Conservation (phyloP, 2,113 vertebrate species). For the Peromyscus maniculatus region DNA sequence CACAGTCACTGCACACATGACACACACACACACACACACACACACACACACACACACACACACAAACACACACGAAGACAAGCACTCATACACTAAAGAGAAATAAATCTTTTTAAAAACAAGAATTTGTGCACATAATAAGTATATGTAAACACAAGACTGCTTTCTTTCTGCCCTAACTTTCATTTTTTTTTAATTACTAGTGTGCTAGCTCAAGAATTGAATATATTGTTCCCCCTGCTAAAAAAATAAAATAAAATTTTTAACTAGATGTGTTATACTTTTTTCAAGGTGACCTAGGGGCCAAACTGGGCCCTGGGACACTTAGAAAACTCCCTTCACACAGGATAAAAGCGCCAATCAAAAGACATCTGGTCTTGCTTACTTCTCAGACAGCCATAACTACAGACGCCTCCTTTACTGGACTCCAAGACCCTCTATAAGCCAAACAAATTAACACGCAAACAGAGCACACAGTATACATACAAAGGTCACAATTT, state of each 20-base stretch:
- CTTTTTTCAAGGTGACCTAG: slow-evolving; percentile 15
- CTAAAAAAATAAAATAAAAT: neutral
- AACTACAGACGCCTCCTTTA: neutral
- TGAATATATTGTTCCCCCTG: neutral
- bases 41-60: no score
- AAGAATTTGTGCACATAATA: neutral
- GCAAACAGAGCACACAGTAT: slow-evolving; percentile 4
- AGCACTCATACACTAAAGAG: no score
- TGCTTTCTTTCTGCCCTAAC: neutral
- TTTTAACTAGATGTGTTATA: neutral
- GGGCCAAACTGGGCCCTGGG: neutral
- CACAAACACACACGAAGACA: neutral
- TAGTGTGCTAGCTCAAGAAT: neutral
- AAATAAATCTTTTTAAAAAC: neutral
- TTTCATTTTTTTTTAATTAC: slow-evolving; percentile 42
- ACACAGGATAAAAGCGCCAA: neutral
- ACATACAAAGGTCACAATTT: neutral
- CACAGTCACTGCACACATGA: neutral
- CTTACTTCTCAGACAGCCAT: neutral
- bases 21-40: no score
- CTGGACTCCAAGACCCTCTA: neutral
- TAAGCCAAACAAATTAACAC: slow-evolving; percentile 22
- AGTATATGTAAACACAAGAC: neutral
- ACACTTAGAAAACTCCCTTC: slow-evolving; percentile 23
- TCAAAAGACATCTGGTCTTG: neutral